Conservation (phyloP, 2,797 vertebrate genomes). For the Pelodytes ibericus region DNA sequence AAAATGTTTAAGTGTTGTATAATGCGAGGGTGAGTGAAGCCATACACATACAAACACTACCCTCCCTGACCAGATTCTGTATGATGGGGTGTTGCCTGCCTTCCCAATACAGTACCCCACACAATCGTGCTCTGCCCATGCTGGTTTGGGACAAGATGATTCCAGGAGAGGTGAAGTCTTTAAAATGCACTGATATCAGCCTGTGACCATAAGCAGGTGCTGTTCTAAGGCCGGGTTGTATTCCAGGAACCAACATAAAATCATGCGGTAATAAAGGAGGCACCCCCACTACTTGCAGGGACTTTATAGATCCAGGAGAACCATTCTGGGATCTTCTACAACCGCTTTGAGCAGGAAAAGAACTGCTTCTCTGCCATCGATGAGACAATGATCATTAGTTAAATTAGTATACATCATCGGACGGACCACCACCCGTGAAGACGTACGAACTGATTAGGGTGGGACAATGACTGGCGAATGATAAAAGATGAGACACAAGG, state of each 20-base stretch:
- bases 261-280: background rate
- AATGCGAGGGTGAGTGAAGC: no score
- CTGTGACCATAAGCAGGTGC: background rate
- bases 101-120: background rate
- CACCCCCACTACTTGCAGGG: background rate
- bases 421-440: constrained; percentile 89
- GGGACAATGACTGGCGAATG: no score
- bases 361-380: constrained; percentile 97
- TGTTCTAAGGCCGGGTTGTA: background rate
- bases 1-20: constrained; percentile 33
- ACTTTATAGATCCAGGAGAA: constrained; percentile 92
- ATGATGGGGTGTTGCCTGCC: background rate
- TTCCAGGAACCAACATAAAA: constrained; percentile 5
- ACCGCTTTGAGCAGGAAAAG: constrained; percentile 96
- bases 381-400: constrained; percentile 95
- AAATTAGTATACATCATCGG: constrained; percentile 98
- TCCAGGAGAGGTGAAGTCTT: constrained; percentile 13
- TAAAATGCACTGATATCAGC: background rate
- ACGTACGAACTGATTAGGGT: background rate
- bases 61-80: background rate
- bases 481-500: no score
- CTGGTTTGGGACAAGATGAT: background rate
- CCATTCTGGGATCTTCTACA: constrained; percentile 94
- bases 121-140: background rate
- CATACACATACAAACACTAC: background rate